Evolutionary conservation across 2,888 invertebrate species (phyloP).

Genomic region (Pycnomerus fuliginosus): DNA sequence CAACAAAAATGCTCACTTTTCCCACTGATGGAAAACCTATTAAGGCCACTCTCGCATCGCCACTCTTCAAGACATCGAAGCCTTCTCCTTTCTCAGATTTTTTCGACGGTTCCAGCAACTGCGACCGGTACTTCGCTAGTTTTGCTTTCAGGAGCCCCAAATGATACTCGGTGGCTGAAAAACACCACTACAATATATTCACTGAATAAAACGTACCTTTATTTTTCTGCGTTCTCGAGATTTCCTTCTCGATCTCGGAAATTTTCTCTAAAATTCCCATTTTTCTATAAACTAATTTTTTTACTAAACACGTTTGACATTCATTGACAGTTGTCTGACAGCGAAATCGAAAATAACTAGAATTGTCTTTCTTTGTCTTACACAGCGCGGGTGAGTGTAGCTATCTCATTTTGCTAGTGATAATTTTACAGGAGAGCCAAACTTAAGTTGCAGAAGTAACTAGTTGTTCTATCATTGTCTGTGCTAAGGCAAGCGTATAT

Average conservation of each 20-base stretch:
- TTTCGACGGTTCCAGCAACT: constrained; percentile 90
- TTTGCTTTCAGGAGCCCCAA: constrained; percentile 96
- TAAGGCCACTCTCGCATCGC: constrained; percentile 96
- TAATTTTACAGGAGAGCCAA: too few relatives aligned
- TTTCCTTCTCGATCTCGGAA: constrained; percentile 97
- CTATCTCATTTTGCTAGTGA: too few relatives aligned
- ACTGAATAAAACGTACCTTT: constrained; percentile 69
- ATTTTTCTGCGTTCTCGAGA: constrained; percentile 97
- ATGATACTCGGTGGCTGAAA: constrained; percentile 97
- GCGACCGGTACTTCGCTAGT: constrained; percentile 91
- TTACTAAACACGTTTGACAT: neutral
- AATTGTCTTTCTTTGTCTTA: too few relatives aligned
- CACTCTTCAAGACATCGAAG: constrained; percentile 98
- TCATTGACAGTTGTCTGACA: too few relatives aligned
- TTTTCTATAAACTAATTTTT: constrained; percentile 7
- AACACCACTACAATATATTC: constrained; percentile 4
- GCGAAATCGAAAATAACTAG: too few relatives aligned
- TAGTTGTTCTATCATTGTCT: too few relatives aligned
- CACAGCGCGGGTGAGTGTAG: too few relatives aligned
- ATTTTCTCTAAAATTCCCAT: constrained; percentile 99
- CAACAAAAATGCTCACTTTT: constrained; percentile 64
- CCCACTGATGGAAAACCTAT: constrained; percentile 99
- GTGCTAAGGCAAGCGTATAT: too few relatives aligned
- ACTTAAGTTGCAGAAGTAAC: too few relatives aligned
- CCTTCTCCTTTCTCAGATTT: constrained; percentile 96